Evolutionary conservation across 64 coral and sea anemone genomes (phyloP).

Genomic region (Catalaphyllia jardinei): DNA sequence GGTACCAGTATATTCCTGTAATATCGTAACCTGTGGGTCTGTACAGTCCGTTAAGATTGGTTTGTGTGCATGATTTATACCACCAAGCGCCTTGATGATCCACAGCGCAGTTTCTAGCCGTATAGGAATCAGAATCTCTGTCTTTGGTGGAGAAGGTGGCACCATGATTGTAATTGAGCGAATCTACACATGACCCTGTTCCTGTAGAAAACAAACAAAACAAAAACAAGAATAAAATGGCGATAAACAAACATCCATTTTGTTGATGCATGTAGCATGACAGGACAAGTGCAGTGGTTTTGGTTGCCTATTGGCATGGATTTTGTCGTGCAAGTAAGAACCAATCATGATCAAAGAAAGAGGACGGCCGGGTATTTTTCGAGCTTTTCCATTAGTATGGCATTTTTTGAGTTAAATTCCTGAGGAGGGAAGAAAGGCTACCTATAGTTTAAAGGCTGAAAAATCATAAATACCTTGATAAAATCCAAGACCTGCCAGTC

Average conservation of each 20-base stretch:
- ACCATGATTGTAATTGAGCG: not conserved
- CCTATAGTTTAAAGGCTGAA: no score
- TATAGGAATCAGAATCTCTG: not conserved
- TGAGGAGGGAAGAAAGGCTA: no score
- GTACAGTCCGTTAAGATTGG: conserved; percentile 10
- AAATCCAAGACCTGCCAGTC: not conserved
- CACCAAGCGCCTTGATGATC: conserved; percentile 10
- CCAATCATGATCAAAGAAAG: no score
- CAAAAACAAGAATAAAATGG: not conserved
- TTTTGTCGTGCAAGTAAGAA: no score
- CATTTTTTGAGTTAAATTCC: no score
- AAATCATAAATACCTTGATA: not conserved
- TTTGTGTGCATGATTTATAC: not conserved
- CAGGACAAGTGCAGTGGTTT: no score
- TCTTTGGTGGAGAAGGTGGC: conserved; percentile 17
- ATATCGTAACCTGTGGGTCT: not conserved
- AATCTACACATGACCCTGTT: not conserved
- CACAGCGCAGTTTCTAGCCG: not conserved
- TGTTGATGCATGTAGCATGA: no score
- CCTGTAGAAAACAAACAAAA: not conserved
- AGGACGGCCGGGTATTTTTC: no score
- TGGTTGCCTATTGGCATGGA: no score
- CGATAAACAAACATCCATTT: no score
- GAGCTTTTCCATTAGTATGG: no score
- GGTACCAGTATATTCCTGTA: conserved; percentile 38